phyloP scores from a whole-genome alignment of 1,140 invertebrate genomes.

The Drosophila busckii region DNA sequence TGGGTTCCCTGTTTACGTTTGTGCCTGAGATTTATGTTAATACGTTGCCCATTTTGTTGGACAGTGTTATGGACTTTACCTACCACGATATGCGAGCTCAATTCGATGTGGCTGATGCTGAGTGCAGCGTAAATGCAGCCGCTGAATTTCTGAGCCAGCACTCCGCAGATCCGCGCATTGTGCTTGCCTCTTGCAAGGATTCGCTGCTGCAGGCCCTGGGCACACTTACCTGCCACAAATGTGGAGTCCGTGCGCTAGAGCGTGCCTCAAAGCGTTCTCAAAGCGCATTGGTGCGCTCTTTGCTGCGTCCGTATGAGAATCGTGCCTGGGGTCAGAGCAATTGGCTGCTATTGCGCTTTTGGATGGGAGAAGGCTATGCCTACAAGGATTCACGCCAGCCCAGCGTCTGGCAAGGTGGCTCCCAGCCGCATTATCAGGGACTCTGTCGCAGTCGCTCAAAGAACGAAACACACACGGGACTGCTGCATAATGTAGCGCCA shows the following conservation, averaged over 20 bases:
- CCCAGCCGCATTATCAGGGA: constrained; percentile 52
- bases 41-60: constrained; percentile 78
- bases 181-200: constrained; percentile 87
- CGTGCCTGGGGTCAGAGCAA: constrained; percentile 92
- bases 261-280: constrained; percentile 81
- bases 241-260: constrained; percentile 82
- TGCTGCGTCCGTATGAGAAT: constrained; percentile 89
- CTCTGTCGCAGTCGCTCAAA: constrained; percentile 69
- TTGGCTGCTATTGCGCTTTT: constrained; percentile 90
- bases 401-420: constrained; percentile 72
- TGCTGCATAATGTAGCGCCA: constrained; percentile 74
- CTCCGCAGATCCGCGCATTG: constrained; percentile 87
- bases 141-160: constrained; percentile 87
- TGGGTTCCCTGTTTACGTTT: constrained; percentile 86
- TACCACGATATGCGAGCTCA: constrained; percentile 68
- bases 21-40: constrained; percentile 89
- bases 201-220: constrained; percentile 87
- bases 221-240: constrained; percentile 82
- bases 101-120: constrained; percentile 57
- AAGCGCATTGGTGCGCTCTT: constrained; percentile 82
- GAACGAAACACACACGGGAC: constrained; percentile 76
- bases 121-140: constrained; percentile 82
- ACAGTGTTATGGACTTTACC: constrained; percentile 84
- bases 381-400: constrained; percentile 83
- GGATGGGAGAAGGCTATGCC: constrained; percentile 90